phyloP scores from a whole-genome alignment of 2,113 vertebrate genomes.

The Chloropsis cyanopogon region DNA sequence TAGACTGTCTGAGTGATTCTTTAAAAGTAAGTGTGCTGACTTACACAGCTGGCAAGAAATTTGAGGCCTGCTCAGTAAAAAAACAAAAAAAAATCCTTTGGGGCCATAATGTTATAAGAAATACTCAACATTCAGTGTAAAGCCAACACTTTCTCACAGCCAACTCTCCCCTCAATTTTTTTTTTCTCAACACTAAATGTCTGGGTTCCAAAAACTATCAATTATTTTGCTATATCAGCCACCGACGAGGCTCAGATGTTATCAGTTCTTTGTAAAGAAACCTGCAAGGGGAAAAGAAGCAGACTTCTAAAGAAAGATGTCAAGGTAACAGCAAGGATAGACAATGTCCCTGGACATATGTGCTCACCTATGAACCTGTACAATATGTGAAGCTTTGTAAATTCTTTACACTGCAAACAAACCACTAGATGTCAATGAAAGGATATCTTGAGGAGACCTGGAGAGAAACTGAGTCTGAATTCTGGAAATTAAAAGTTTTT shows the following conservation, averaged over 20 bases:
- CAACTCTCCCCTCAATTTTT: background rate
- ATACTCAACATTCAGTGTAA: background rate
- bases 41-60: background rate
- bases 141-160: background rate
- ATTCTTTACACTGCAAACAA: background rate
- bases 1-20: background rate
- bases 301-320: background rate
- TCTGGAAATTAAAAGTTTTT: background rate
- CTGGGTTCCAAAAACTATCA: background rate
- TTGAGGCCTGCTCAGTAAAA: background rate
- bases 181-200: background rate
- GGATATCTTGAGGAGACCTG: background rate
- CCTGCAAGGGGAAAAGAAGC: background rate
- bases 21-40: background rate
- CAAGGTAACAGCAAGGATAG: background rate
- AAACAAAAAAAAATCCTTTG: background rate
- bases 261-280: background rate
- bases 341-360: background rate
- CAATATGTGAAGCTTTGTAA: background rate
- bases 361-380: background rate
- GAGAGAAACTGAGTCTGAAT: background rate
- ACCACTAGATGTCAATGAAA: background rate
- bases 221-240: background rate
- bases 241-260: background rate
- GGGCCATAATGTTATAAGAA: background rate